Evolutionary conservation across 1,140 invertebrate genomes (phyloP).

Genomic region (Venustaconcha ellipsiformis): DNA sequence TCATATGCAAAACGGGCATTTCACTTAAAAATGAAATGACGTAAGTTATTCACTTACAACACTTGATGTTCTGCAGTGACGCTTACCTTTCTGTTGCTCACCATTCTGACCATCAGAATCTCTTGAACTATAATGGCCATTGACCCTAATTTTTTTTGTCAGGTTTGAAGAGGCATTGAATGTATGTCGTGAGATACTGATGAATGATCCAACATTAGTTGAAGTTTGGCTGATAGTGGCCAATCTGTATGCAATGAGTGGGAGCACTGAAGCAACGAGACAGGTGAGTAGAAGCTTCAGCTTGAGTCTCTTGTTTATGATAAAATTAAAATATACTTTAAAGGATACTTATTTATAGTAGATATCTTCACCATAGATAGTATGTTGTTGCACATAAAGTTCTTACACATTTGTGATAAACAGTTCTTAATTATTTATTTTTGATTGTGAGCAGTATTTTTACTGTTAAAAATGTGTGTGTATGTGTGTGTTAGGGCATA

Average conservation of each 20-base stretch:
- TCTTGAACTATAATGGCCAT: no score
- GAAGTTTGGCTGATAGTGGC: slow-evolving; percentile 27
- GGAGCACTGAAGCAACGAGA: slow-evolving; percentile 6
- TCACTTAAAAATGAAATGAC: no score
- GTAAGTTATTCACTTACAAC: no score
- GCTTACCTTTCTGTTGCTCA: no score
- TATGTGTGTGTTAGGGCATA: no score
- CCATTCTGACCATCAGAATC: no score
- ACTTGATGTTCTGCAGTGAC: no score
- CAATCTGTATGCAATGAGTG: slow-evolving; percentile 25
- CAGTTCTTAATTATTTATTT: neutral
- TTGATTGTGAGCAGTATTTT: no score
- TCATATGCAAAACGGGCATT: no score
- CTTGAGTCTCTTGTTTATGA: neutral
- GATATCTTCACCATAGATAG: neutral
- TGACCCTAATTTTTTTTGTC: neutral
- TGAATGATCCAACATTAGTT: slow-evolving; percentile 16
- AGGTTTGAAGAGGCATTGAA: slow-evolving; percentile 22
- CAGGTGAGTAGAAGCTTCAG: slow-evolving; percentile 4
- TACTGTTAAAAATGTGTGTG: no score
- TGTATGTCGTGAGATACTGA: slow-evolving; percentile 21
- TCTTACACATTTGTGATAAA: neutral
- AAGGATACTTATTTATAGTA: neutral
- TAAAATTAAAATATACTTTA: neutral
- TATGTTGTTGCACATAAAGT: neutral